Percentiles rank a stretch among this genome's conserved stretches.
phyloP scores from a whole-genome alignment of 2,113 vertebrate species.

The Heliornis fulica region DNA sequence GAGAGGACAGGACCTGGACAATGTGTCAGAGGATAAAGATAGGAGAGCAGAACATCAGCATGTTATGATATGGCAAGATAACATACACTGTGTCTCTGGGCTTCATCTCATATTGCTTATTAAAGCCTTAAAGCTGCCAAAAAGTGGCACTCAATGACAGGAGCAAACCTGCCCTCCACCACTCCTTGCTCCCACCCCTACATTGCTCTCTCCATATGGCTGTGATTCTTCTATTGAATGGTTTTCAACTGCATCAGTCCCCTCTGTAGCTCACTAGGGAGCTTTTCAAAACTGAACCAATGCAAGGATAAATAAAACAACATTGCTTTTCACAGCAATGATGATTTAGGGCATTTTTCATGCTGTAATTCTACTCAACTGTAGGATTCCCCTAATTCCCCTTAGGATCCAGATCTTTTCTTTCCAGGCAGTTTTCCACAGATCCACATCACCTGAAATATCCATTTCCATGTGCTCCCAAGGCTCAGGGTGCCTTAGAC shows the following conservation, averaged over 20 bases:
- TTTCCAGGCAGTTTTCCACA: not conserved
- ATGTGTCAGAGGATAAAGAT: not conserved
- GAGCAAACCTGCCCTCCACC: not conserved
- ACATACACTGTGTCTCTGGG: not conserved
- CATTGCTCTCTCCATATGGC: fast-evolving
- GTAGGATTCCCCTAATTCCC: too few species aligned
- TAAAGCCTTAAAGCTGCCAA: not conserved
- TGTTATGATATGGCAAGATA: not conserved
- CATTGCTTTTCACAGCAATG: not conserved
- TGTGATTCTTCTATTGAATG: not conserved
- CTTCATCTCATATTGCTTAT: not conserved
- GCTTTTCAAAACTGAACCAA: not conserved
- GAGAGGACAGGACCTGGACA: not conserved
- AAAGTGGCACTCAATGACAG: not conserved
- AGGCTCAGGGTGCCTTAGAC: not conserved
- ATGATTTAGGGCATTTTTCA: not conserved
- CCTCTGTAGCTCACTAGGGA: not conserved
- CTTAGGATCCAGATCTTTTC: not conserved
- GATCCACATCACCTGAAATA: not conserved
- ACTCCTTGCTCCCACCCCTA: not conserved
- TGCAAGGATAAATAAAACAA: not conserved
- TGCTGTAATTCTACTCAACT: not conserved
- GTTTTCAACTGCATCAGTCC: not conserved
- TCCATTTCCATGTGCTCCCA: not conserved
- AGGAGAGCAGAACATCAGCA: not conserved